A percentile compares a stretch with the other conserved stretches of the same genome.
These are phyloP conservation scores for Clarias magur DNA, from an alignment of 2,113 vertebrate genomes.

Conservation along the genomic window DNA sequence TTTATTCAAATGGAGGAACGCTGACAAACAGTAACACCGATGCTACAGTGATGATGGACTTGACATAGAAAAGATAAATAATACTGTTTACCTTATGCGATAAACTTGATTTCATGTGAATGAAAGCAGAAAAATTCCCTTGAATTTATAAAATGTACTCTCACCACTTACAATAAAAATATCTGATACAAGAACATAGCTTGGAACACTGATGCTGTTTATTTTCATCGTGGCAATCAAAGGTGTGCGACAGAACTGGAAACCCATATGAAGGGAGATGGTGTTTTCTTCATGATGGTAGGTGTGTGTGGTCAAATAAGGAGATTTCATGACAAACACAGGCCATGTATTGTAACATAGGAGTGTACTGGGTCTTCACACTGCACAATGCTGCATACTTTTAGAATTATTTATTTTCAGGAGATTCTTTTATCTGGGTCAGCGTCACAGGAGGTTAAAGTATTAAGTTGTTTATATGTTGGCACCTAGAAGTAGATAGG, in stretches of 20 bases:
- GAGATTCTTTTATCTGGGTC: neutral
- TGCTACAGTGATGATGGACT: constrained; percentile 46
- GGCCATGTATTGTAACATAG: too few relatives aligned
- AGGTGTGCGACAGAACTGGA: neutral
- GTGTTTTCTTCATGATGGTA: too few relatives aligned
- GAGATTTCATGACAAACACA: too few relatives aligned
- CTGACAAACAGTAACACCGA: constrained; percentile 50
- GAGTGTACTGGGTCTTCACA: neutral
- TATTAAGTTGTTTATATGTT: neutral
- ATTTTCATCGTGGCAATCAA: neutral
- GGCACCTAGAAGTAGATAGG: neutral
- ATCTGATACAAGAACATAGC: neutral
- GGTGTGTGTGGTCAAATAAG: too few relatives aligned
- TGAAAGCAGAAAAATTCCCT: neutral
- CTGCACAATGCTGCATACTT: neutral
- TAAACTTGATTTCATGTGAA: constrained; percentile 24
- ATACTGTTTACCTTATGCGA: constrained; percentile 57
- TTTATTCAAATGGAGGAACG: constrained; percentile 59
- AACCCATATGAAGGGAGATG: neutral
- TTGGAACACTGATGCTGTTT: neutral
- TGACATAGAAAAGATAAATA: constrained; percentile 47
- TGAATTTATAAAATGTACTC: neutral
- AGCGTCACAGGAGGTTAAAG: neutral
- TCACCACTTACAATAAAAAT: constrained; percentile 18
- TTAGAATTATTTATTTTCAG: neutral